Conservation (phyloP, 2,888 invertebrate species). For the Drosophila buzzatii region DNA sequence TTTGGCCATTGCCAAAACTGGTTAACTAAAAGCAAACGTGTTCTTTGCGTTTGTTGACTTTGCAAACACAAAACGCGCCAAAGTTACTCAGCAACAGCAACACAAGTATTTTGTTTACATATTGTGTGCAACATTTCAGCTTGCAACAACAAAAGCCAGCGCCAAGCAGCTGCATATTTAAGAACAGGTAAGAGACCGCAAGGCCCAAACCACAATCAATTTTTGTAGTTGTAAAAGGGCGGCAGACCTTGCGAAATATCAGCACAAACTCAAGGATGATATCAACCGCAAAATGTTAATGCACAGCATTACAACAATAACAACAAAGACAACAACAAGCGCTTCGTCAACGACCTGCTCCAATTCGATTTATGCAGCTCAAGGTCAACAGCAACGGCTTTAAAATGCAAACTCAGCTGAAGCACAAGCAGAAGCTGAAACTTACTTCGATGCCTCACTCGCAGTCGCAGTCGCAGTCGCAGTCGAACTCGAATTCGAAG, state of each 20-base stretch:
- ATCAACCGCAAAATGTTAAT: constrained; percentile 47
- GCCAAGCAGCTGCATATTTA: constrained; percentile 38
- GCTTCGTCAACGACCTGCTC: constrained; percentile 77
- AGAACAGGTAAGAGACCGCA: constrained; percentile 58
- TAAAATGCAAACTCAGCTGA: constrained; percentile 70
- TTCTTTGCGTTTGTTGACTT: constrained; percentile 75
- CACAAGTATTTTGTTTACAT: constrained; percentile 53
- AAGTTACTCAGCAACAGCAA: constrained; percentile 56
- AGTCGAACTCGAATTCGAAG: constrained; percentile 2
- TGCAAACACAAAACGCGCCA: constrained; percentile 65
- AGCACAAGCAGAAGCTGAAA: constrained; percentile 8
- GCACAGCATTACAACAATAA: constrained; percentile 42
- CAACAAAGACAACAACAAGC: constrained; percentile 13
- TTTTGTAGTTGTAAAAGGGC: constrained; percentile 40
- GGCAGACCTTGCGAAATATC: constrained; percentile 43
- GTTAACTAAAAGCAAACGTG: constrained; percentile 78
- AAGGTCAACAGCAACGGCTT: constrained; percentile 75
- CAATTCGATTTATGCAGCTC: constrained; percentile 79
- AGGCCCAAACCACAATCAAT: constrained; percentile 20
- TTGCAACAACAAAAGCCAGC: constrained; percentile 11
- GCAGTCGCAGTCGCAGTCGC: constrained; percentile 3
- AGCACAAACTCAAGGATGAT: constrained; percentile 61
- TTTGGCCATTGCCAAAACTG: constrained; percentile 77
- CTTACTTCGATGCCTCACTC: constrained; percentile 1
- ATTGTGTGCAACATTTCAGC: constrained; percentile 36